Evolutionary conservation across 2,113 vertebrate genomes (phyloP).

Genomic region (Pterophyllum scalare): DNA sequence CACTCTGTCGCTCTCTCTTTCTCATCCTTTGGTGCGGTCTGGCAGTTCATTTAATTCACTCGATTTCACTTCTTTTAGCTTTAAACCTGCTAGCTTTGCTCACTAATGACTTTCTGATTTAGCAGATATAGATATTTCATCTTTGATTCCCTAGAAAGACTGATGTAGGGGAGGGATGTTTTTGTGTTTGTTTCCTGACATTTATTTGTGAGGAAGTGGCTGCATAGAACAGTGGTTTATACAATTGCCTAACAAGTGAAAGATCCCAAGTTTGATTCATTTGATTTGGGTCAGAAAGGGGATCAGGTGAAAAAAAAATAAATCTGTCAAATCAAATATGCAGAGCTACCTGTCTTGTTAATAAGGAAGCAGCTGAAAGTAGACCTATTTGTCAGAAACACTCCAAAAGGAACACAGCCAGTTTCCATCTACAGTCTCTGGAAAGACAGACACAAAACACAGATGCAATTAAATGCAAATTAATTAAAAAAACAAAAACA

Average conservation of each 20-base stretch:
- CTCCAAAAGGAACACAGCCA: neutral
- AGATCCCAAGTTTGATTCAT: neutral
- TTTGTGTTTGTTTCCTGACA: neutral
- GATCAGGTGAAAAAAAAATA: neutral
- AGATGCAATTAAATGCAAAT: no score
- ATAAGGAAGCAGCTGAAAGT: neutral
- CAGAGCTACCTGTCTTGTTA: neutral
- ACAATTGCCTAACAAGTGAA: neutral
- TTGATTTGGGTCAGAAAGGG: neutral
- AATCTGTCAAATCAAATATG: neutral
- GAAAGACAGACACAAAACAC: no score
- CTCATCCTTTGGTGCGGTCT: neutral
- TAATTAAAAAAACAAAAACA: no score
- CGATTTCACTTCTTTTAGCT: neutral
- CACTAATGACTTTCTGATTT: neutral
- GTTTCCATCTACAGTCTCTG: no score
- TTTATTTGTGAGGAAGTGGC: neutral
- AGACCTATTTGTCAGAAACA: neutral
- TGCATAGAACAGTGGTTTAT: neutral
- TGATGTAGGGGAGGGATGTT: no score
- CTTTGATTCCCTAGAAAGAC: neutral
- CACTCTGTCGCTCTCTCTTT: neutral
- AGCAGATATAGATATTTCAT: neutral
- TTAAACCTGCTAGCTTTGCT: neutral
- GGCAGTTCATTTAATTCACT: neutral